Percentiles rank a stretch among this genome's conserved stretches.
Conservation (phyloP, 2,888 invertebrate species). For the Leucophenga maculata region DNA sequence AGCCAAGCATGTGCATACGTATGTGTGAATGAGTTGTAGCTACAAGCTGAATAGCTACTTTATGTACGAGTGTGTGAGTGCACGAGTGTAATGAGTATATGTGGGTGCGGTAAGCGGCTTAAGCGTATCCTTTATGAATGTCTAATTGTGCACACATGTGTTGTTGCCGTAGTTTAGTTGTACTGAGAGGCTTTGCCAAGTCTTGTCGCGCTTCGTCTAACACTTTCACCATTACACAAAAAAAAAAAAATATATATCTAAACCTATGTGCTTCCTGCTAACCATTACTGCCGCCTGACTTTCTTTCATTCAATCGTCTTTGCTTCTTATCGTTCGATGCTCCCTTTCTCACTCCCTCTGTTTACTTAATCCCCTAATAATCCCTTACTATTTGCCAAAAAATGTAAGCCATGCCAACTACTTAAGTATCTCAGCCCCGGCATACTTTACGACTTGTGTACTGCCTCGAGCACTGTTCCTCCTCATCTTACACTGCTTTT, state of each 20-base stretch:
- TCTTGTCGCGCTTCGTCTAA: conserved; percentile 15
- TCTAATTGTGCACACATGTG: conserved; percentile 49
- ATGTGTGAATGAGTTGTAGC: background rate
- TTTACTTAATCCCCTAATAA: conserved; percentile 27
- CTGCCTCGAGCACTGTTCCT: conserved; percentile 10
- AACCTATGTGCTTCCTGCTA: background rate
- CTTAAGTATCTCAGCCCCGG: conserved; percentile 20
- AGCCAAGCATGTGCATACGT: conserved; percentile 16
- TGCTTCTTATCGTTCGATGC: background rate
- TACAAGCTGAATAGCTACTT: background rate
- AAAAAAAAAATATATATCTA: too few species aligned
- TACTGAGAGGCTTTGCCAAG: conserved; percentile 35
- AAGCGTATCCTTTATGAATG: conserved; percentile 61
- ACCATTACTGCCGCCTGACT: background rate
- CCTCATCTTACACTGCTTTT: too few species aligned
- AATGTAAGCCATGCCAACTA: conserved; percentile 28
- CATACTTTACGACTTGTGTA: conserved; percentile 18
- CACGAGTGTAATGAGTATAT: conserved; percentile 19
- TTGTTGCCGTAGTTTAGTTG: conserved; percentile 10
- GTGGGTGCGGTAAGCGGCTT: conserved; percentile 55
- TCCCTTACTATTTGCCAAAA: conserved; percentile 26
- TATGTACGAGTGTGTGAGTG: background rate
- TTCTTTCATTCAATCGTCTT: background rate
- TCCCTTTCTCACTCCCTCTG: background rate
- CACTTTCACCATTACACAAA: conserved; percentile 19